Evolutionary conservation across 2,888 invertebrate species (phyloP).

Genomic region (Erebia aethiops): DNA sequence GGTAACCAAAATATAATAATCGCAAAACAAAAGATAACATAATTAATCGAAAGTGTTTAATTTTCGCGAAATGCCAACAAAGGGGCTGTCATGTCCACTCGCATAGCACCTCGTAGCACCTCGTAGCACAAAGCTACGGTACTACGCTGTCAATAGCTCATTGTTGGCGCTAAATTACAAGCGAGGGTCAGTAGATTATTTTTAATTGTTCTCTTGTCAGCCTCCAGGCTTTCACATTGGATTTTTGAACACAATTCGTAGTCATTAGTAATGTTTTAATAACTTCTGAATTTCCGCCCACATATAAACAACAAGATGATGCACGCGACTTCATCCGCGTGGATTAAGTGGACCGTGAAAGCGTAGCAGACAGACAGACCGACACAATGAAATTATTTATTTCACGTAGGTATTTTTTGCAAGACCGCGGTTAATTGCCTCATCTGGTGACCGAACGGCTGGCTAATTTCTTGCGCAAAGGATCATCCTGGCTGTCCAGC

Average conservation of each 20-base stretch:
- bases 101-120: not conserved
- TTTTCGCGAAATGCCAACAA: slow-evolving; percentile 3
- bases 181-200: slow-evolving; percentile 6
- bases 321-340: too few relatives aligned
- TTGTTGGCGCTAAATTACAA: slow-evolving; percentile 8
- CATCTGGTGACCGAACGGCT: too few relatives aligned
- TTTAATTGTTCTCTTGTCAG: not conserved
- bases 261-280: not conserved
- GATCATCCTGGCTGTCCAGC: too few relatives aligned
- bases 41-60: not conserved
- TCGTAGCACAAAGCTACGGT: not conserved
- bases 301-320: too few relatives aligned
- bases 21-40: not conserved
- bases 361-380: too few relatives aligned
- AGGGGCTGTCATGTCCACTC: not conserved
- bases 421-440: too few relatives aligned
- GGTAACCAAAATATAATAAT: too few relatives aligned
- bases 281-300: too few relatives aligned
- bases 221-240: not conserved
- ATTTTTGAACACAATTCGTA: not conserved
- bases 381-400: too few relatives aligned
- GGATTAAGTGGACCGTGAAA: too few relatives aligned
- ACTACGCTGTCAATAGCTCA: not conserved
- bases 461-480: too few relatives aligned
- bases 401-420: too few relatives aligned